Conservation (phyloP, 2,113 vertebrate genomes). For the Anas platyrhynchos region DNA sequence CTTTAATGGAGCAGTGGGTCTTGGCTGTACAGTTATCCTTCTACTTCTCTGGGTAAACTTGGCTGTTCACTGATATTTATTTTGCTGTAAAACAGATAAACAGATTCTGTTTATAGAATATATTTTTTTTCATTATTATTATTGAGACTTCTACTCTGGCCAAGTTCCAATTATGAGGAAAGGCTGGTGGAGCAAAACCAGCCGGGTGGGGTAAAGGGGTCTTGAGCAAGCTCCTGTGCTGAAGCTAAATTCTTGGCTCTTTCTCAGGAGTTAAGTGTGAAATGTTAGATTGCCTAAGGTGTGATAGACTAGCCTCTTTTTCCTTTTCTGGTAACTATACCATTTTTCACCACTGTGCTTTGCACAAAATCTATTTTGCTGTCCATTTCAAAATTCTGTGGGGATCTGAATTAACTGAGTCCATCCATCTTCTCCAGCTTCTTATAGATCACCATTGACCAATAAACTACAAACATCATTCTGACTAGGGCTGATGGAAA, state of each 20-base stretch:
- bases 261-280: slow-evolving; percentile 9
- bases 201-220: neutral
- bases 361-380: slow-evolving; percentile 7
- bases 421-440: neutral
- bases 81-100: slow-evolving; percentile 28
- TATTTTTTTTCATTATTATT: neutral
- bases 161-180: slow-evolving; percentile 37
- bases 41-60: neutral
- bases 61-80: neutral
- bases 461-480: neutral
- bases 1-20: neutral
- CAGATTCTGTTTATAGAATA: slow-evolving; percentile 6
- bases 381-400: neutral
- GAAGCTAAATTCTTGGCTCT: slow-evolving; percentile 17
- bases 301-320: neutral
- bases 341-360: neutral
- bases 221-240: slow-evolving; percentile 46
- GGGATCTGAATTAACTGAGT: neutral
- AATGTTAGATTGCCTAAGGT: slow-evolving; percentile 15
- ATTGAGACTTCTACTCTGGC: slow-evolving; percentile 16
- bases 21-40: neutral
- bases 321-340: neutral
- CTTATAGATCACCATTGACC: neutral
- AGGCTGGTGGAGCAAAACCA: slow-evolving; percentile 40
- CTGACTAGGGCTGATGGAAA: neutral